phyloP scores from a whole-genome alignment of 2,888 invertebrate genomes.

The Oxytorus armatus region DNA sequence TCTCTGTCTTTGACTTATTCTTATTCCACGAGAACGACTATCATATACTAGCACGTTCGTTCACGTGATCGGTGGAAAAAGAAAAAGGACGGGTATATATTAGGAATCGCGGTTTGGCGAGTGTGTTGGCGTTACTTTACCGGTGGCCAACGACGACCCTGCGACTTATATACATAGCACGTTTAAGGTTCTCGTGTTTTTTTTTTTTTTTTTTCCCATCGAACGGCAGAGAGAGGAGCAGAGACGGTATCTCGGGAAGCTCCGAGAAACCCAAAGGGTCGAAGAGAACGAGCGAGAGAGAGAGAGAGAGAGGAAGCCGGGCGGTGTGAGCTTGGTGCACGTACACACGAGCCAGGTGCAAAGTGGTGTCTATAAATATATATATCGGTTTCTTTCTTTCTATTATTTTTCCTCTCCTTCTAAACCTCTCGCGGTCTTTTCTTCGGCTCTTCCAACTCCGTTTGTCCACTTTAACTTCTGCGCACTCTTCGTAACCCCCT shows the following conservation, averaged over 20 bases:
- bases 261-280: conserved; percentile 71
- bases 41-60: conserved; percentile 2
- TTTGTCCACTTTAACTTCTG: conserved; percentile 49
- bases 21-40: too few species aligned
- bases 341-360: conserved; percentile 79
- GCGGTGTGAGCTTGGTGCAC: conserved; percentile 64
- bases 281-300: too few species aligned
- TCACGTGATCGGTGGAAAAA: background rate
- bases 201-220: conserved; percentile 64
- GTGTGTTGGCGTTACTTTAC: conserved; percentile 18
- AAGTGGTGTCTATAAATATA: conserved; percentile 73
- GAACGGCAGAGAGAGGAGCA: conserved; percentile 45
- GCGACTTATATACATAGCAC: conserved; percentile 2
- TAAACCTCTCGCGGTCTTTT: conserved; percentile 33
- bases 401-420: conserved; percentile 19
- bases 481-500: conserved; percentile 52
- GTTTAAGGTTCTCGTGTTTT: conserved; percentile 25
- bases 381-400: conserved; percentile 34
- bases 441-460: conserved; percentile 56
- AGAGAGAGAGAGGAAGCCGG: conserved; percentile 9
- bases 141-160: conserved; percentile 42
- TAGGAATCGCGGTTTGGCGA: conserved; percentile 23
- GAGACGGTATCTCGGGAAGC: conserved; percentile 72
- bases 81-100: conserved; percentile 5
- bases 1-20: too few species aligned